phyloP scores from a whole-genome alignment of 2,888 invertebrate genomes.

The Flexamia atlantica region DNA sequence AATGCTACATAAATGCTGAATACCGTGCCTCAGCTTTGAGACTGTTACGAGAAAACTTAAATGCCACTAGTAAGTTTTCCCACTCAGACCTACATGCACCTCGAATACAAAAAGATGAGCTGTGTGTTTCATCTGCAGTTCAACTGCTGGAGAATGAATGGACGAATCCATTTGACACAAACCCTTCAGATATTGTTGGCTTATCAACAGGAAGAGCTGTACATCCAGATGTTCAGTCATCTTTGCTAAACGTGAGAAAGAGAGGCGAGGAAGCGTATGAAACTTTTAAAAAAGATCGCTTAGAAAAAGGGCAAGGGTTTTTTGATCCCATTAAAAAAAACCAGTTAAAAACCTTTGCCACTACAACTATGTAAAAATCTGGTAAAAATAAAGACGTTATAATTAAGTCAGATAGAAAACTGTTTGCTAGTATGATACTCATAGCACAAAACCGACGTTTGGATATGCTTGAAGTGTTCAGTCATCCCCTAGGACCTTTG shows the following conservation, averaged over 20 bases:
- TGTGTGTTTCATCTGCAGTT: slow-evolving; percentile 11
- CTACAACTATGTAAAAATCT: slow-evolving; percentile 24
- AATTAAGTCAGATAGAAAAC: slow-evolving; percentile 9
- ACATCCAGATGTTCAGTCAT: not conserved
- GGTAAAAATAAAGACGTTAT: slow-evolving; percentile 23
- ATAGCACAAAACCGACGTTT: not conserved
- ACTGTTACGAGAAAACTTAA: slow-evolving; percentile 40
- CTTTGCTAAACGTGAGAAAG: not conserved
- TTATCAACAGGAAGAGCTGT: not conserved
- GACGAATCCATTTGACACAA: slow-evolving; percentile 13
- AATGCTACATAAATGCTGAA: slow-evolving; percentile 30
- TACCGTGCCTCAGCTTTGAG: slow-evolving; percentile 41
- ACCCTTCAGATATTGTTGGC: not conserved
- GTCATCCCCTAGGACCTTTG: not conserved
- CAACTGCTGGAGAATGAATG: not conserved
- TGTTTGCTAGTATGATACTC: not conserved
- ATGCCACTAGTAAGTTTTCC: slow-evolving; percentile 35
- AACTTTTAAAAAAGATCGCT: slow-evolving; percentile 4
- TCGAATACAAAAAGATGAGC: slow-evolving; percentile 3
- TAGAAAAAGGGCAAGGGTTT: slow-evolving; percentile 33
- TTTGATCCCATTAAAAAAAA: slow-evolving; percentile 25
- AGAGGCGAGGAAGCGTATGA: not conserved
- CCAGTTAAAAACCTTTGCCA: slow-evolving; percentile 17
- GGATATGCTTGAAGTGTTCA: not conserved
- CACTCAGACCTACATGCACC: slow-evolving; percentile 37